Conservation (phyloP, 2,113 vertebrate species). For the Murina feae region DNA sequence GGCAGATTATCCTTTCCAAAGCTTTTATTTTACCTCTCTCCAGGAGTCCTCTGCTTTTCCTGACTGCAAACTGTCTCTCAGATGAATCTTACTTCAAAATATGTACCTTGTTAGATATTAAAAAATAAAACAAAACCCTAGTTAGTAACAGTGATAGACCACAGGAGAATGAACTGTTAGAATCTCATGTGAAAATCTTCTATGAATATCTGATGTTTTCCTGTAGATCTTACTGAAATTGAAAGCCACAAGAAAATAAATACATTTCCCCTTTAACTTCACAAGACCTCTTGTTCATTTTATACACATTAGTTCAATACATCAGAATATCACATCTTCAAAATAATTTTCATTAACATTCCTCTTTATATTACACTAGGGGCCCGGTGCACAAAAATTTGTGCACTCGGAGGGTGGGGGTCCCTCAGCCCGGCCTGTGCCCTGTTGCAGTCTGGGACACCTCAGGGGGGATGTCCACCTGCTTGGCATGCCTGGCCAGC, state of each 20-base stretch:
- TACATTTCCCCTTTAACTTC: neutral
- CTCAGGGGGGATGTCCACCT: too few species aligned
- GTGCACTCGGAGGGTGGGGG: too few species aligned
- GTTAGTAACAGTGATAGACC: neutral
- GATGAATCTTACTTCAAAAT: neutral
- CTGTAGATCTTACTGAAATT: neutral
- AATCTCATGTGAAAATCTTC: neutral
- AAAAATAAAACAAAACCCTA: neutral
- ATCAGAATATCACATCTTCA: neutral
- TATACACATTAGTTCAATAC: neutral
- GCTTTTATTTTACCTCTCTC: too few species aligned
- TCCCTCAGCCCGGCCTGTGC: too few species aligned
- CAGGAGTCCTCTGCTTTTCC: too few species aligned
- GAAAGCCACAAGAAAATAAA: conserved; percentile 10
- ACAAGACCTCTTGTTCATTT: neutral
- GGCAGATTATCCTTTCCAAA: too few species aligned
- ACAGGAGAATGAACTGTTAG: neutral
- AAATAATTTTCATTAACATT: neutral
- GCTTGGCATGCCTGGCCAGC: too few species aligned
- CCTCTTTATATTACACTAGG: neutral
- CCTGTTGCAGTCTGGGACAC: too few species aligned
- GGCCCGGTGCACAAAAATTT: too few species aligned
- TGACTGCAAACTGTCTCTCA: too few species aligned
- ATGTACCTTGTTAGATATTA: neutral
- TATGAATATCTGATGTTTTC: neutral